phyloP scores from a whole-genome alignment of 2,888 invertebrate genomes.

The Lathronympha strigana region DNA sequence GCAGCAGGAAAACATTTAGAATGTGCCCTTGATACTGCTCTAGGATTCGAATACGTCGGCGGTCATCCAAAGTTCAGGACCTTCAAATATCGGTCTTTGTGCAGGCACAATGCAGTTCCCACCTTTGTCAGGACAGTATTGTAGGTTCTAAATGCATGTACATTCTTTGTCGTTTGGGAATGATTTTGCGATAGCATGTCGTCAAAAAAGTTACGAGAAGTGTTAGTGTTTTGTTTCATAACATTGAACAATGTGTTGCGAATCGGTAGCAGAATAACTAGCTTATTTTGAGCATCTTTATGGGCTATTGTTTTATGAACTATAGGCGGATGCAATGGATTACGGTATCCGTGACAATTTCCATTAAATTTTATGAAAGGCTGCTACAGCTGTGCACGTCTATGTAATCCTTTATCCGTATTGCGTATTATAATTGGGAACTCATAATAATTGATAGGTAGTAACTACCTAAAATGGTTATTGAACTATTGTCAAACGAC shows the following conservation, averaged over 20 bases:
- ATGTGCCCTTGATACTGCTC: constrained; percentile 35
- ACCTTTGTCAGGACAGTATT: constrained; percentile 14
- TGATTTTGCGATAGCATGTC: constrained; percentile 10
- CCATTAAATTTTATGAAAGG: not conserved
- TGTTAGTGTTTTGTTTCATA: constrained; percentile 1
- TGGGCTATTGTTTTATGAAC: not conserved
- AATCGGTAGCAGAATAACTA: not conserved
- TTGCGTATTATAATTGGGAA: not conserved
- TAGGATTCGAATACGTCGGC: constrained; percentile 27
- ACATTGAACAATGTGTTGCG: not conserved
- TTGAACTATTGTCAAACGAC: too few species aligned
- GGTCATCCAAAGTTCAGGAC: constrained; percentile 39
- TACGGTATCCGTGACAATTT: not conserved
- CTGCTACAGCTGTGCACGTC: not conserved
- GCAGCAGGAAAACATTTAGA: constrained; percentile 32
- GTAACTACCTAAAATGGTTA: too few species aligned
- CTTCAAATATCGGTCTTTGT: constrained; percentile 26
- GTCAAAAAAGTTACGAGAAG: not conserved
- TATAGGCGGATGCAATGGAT: not conserved
- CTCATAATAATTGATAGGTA: not conserved
- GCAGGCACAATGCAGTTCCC: constrained; percentile 10
- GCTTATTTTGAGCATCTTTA: constrained; percentile 2
- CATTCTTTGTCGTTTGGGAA: constrained; percentile 28
- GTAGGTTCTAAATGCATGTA: not conserved
- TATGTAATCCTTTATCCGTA: not conserved